Percentiles rank a stretch among this genome's conserved stretches.
These are phyloP conservation scores for Epicauta chinensis DNA, from an alignment of 1,140 invertebrate genomes.

Conservation along the genomic window DNA sequence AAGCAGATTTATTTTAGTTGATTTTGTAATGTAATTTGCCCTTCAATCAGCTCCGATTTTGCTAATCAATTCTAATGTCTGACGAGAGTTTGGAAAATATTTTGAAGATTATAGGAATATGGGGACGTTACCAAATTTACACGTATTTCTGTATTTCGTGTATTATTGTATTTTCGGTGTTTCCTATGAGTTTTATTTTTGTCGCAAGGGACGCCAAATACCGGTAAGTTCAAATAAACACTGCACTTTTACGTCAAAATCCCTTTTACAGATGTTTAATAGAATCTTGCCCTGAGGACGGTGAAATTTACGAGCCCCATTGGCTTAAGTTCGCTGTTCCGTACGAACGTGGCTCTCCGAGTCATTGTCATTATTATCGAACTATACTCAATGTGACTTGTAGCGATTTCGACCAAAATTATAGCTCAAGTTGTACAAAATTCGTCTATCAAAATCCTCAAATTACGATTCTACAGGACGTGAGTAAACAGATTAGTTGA, in stretches of 20 bases:
- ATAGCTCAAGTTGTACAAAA: conserved; percentile 2
- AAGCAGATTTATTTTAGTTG: too few species aligned
- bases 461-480: conserved; percentile 16
- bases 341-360: conserved; percentile 1
- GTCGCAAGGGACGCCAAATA: too few species aligned
- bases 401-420: conserved; percentile 7
- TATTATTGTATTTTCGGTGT: too few species aligned
- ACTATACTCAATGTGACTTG: neutral
- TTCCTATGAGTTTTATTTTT: too few species aligned
- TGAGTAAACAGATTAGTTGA: conserved; percentile 1
- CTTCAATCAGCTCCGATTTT: too few species aligned
- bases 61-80: too few species aligned
- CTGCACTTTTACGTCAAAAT: too few species aligned
- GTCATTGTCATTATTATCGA: conserved; percentile 11
- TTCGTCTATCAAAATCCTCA: conserved; percentile 16
- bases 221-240: too few species aligned
- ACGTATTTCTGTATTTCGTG: too few species aligned
- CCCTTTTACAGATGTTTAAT: neutral
- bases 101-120: conserved; percentile 1
- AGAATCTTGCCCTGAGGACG: neutral
- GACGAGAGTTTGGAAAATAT: neutral
- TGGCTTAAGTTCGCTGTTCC: conserved; percentile 13
- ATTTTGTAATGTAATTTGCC: too few species aligned
- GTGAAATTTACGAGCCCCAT: conserved; percentile 4
- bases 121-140: too few species aligned